Evolutionary conservation across 2,888 invertebrate species (phyloP).

Genomic region (Bedellia somnulentella): DNA sequence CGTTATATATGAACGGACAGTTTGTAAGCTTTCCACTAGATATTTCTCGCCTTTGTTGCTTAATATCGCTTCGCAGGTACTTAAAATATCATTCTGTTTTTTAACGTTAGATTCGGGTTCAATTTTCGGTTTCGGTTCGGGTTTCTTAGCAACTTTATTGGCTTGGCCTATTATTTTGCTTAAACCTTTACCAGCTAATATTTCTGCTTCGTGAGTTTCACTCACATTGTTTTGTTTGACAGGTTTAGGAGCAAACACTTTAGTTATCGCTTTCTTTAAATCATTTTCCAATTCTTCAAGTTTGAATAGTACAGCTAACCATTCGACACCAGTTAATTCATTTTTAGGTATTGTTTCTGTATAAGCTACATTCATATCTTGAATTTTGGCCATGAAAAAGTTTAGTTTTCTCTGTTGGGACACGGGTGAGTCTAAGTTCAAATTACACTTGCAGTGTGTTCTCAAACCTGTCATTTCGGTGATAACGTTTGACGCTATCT

Average conservation of each 20-base stretch:
- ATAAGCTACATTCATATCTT: constrained; percentile 32
- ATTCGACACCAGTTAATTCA: constrained; percentile 34
- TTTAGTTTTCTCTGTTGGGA: constrained; percentile 27
- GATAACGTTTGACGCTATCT: constrained; percentile 31
- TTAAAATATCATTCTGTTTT: constrained; percentile 30
- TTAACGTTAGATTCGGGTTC: constrained; percentile 19
- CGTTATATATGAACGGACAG: constrained; percentile 39
- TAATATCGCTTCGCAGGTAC: constrained; percentile 39
- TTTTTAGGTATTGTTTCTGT: constrained; percentile 40
- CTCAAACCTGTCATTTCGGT: constrained; percentile 36
- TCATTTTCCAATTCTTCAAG: constrained; percentile 34
- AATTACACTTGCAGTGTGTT: constrained; percentile 19
- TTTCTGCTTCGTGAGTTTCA: constrained; percentile 32
- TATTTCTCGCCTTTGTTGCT: constrained; percentile 39
- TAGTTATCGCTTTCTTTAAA: constrained; percentile 28
- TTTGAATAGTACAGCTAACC: constrained; percentile 39
- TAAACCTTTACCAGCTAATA: constrained; percentile 21
- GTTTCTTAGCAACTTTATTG: constrained; percentile 22
- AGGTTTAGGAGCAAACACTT: constrained; percentile 16
- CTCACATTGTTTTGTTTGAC: constrained; percentile 17
- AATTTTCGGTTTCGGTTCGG: constrained; percentile 14
- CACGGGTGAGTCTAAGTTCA: constrained; percentile 13
- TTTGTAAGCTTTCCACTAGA: constrained; percentile 38
- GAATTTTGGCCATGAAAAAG: constrained; percentile 31
- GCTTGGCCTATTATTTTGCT: constrained; percentile 47